phyloP scores from a whole-genome alignment of 2,113 vertebrate species.

The Dolichotis patagonum region DNA sequence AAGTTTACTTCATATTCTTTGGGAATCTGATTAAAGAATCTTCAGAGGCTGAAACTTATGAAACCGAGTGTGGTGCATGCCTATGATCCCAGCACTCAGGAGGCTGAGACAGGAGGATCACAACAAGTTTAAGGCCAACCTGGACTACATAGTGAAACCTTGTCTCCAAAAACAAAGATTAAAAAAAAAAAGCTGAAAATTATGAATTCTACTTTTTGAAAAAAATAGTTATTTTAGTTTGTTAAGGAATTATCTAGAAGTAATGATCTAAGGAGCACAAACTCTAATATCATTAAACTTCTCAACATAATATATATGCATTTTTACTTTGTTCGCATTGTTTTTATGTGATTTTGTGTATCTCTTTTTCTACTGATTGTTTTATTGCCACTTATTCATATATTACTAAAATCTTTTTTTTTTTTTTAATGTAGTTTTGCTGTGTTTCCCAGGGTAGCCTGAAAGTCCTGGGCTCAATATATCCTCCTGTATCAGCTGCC shows the following conservation, averaged over 20 bases:
- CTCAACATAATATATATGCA: neutral
- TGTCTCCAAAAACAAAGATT: neutral
- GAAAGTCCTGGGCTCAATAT: neutral
- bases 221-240: slow-evolving; percentile 41
- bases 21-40: neutral
- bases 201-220: slow-evolving; percentile 5
- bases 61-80: neutral
- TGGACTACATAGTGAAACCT: neutral
- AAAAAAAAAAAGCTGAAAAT: neutral
- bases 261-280: neutral
- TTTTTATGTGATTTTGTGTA: slow-evolving; percentile 35
- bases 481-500: neutral
- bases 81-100: neutral
- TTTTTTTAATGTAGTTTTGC: neutral
- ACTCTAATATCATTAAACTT: neutral
- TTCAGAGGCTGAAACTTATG: slow-evolving; percentile 35
- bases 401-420: neutral
- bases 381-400: neutral
- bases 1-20: neutral
- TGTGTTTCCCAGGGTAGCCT: neutral
- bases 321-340: slow-evolving; percentile 40
- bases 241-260: neutral
- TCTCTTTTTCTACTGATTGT: neutral
- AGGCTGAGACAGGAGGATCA: neutral
- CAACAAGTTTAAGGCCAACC: neutral